Evolutionary conservation across 2,797 vertebrate genomes (phyloP), one percentile per base, ranked within the genome.

Genomic region (Passerculus sandwichensis): DNA sequence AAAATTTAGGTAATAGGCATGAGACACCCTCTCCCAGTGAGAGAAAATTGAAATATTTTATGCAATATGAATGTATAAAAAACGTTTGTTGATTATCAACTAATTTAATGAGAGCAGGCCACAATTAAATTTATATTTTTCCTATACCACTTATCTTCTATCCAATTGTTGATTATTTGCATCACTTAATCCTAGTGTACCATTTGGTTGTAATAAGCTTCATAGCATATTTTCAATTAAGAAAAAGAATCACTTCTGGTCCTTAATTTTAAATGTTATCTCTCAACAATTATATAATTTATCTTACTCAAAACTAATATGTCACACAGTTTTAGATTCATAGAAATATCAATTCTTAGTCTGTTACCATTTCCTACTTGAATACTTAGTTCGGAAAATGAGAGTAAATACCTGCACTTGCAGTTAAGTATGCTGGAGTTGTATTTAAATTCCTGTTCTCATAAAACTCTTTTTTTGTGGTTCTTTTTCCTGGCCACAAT

Each of bases 201-300:
- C 65, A 85, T 85, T 96, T 82, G 74, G 47, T 42, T 85, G 19
- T 75, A 94, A 90, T 61, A 85, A 80, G 40, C 82, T 89, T 92
- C 92, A 65, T 8, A 89, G 54, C 27, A 48, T 48, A 88, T 94
- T 88, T 89, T 92, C 86, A 88, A 75, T 92, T 95, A 96, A 92
- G 93, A 89, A 96, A 95, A 95, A 93, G 45, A 94, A 88, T 94
- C 13, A 85, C 38, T 95, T 88, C 61, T 94, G 48, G 34, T 94
- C 21, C 38, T 93, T 88, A 88, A 87, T 91, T 89, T 57, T 82
- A 91, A 88, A 92, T 81, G 76, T 9, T 92, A 30, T 76, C 59
- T 92, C 73, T 85, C 75, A 79, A 75, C 22, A 91, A 96, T 89
- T 53, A 59, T 51, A 53, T 85, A 42, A 92, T 94, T 85, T 60